Evolutionary conservation across 2,888 invertebrate species (phyloP).

Genomic region (Scelioninae gen. 1): DNA sequence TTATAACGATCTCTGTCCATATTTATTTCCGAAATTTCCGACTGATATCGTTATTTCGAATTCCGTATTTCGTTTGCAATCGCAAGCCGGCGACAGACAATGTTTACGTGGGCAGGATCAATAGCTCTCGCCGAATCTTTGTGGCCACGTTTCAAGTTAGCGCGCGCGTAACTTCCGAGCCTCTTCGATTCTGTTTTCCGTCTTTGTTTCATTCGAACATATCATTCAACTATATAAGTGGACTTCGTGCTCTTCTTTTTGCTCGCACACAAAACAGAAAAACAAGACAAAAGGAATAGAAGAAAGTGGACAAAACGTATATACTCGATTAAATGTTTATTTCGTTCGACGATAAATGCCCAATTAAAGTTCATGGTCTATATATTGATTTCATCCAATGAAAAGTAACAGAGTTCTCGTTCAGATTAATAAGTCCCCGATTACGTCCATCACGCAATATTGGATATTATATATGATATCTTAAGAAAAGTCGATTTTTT

Average conservation of each 20-base stretch:
- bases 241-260: constrained; percentile 13
- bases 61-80: constrained; percentile 44
- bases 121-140: constrained; percentile 46
- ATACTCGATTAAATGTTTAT: constrained; percentile 25
- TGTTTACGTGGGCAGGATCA: constrained; percentile 52
- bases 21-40: constrained; percentile 5
- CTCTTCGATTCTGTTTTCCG: constrained; percentile 20
- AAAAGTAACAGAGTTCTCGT: no score
- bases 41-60: constrained; percentile 18
- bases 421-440: no score
- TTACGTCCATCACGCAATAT: no score
- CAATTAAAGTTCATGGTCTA: constrained; percentile 41
- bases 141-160: constrained; percentile 45
- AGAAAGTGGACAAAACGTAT: not conserved
- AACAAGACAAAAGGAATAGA: not conserved
- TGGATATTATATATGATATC: no score
- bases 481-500: no score
- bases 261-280: not conserved
- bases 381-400: constrained; percentile 65
- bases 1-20: not conserved
- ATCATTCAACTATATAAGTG: constrained; percentile 43
- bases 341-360: constrained; percentile 26
- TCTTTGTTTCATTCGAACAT: constrained; percentile 20
- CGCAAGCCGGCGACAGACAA: constrained; percentile 43
- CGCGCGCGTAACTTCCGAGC: constrained; percentile 48